Base-by-base conservation (phyloP, 1,140 invertebrate genomes). In the Dreissena rostriformis region DNA sequence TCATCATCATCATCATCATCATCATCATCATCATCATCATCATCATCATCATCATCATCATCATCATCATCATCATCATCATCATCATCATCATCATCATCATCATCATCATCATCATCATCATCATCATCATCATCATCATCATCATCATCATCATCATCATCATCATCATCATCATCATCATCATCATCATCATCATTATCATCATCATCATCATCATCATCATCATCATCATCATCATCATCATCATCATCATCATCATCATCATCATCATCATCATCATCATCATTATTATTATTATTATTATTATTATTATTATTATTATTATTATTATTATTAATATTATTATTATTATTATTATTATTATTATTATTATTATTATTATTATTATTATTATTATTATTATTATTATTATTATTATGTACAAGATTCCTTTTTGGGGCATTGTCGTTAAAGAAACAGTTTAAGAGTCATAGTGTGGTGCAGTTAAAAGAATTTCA, bases 261-360 rank as follows among this genome's bases (percentile, higher is more conserved):
- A 28, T 7, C 10, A 52, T 12, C 49, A 29, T 22, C 65, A 12
- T 10, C 15, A 53, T 39, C 22, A 7, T 68, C 24, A 17, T 24
- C 19, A 67, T 29, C 76, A 52, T 52, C 51, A 2, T 24, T 51
- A 78, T 55, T 17, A 2, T 19, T 19, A 67, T 78, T 51, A 67
- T n/a, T 68, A 52, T 78, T 65, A 76, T 76, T 61, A 78, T 68
- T 65, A 19, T n/a, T 39, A 61, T 61, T 63, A n/a, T 28, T 52
- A 61, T 61, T 75, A 61, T 8, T 73, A 17, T 53, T 22, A 22
- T 5, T 49, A 1, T 17, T n/a, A 10, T 53, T 10, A n/a, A n/a
- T 24, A 73, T 14, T 14, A 28, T 73, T 61, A 61, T 8, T n/a
- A 26, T n/a, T 1, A 57, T 55, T 26, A 26, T 26, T 55, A 6